These are phyloP conservation scores for Neoscelio sp. DNA, from an alignment of 2,888 invertebrate species.

Conservation along the genomic window DNA sequence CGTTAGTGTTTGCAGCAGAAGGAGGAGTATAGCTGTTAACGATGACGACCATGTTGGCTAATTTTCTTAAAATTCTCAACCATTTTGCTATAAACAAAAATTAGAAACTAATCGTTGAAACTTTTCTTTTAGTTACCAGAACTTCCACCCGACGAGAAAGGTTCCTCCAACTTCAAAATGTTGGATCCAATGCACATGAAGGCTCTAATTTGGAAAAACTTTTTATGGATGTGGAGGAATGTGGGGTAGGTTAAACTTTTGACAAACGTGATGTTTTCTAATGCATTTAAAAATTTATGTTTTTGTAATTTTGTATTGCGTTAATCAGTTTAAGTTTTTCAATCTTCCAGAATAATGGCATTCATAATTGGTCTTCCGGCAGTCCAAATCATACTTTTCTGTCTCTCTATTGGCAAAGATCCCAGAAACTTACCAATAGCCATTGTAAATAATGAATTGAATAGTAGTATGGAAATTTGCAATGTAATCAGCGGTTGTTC, in stretches of 20 bases:
- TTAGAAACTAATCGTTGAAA: not conserved
- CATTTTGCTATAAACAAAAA: too few species aligned
- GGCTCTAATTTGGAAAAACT: constrained; percentile 94
- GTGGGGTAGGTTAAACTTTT: constrained; percentile 85
- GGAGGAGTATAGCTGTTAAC: constrained; percentile 86
- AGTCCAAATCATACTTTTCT: constrained; percentile 94
- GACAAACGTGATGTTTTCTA: too few species aligned
- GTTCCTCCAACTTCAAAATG: constrained; percentile 84
- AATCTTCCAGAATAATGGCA: constrained; percentile 88
- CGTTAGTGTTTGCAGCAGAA: constrained; percentile 90
- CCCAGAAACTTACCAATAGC: constrained; percentile 91
- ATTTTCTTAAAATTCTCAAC: too few species aligned
- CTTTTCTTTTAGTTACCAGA: constrained; percentile 83
- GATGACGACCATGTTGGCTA: constrained; percentile 75
- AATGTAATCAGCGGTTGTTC: constrained; percentile 85
- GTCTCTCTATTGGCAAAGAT: constrained; percentile 94
- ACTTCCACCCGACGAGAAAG: constrained; percentile 88
- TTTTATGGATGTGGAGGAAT: constrained; percentile 93
- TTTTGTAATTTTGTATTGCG: too few species aligned
- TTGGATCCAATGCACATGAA: constrained; percentile 90
- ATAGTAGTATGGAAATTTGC: constrained; percentile 79
- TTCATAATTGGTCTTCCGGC: constrained; percentile 95
- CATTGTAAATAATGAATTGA: constrained; percentile 91
- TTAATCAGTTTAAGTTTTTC: too few species aligned
- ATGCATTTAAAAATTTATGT: constrained; percentile 39